phyloP scores from a whole-genome alignment of 2,888 invertebrate species.

The Eurytoma californica region DNA sequence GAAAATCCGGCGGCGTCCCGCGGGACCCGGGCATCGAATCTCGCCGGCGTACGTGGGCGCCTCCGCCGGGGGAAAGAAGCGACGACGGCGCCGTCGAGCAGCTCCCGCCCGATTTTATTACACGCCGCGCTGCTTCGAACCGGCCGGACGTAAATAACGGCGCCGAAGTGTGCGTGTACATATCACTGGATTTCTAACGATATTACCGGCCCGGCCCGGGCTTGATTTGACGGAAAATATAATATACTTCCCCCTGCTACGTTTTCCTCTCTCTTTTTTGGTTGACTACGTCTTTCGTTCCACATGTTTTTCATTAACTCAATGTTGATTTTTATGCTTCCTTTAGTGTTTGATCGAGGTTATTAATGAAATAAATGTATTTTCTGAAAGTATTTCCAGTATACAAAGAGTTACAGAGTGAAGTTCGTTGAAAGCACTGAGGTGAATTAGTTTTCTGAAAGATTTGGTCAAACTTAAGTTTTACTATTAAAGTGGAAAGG shows the following conservation, averaged over 20 bases:
- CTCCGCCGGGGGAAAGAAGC: neutral
- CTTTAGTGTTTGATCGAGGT: no score
- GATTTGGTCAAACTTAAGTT: no score
- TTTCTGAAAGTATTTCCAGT: no score
- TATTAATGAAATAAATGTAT: no score
- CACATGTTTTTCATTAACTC: neutral
- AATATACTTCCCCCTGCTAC: neutral
- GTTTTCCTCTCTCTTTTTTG: neutral
- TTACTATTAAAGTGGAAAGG: no score
- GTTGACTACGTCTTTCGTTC: neutral
- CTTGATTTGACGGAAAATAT: constrained; percentile 29
- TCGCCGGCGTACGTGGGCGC: neutral
- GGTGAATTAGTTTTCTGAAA: no score
- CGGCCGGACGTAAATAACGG: constrained; percentile 28
- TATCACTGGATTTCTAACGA: constrained; percentile 22
- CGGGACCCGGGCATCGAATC: constrained; percentile 30
- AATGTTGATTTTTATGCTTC: neutral
- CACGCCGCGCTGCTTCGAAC: constrained; percentile 6
- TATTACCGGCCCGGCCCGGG: neutral
- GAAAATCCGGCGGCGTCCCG: neutral
- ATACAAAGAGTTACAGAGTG: no score
- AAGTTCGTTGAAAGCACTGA: no score
- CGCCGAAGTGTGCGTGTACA: neutral
- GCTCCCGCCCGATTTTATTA: constrained; percentile 44
- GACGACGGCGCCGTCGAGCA: no score